Base-by-base conservation (phyloP, 2,797 vertebrate genomes). In the Epinephelus malabaricus region DNA sequence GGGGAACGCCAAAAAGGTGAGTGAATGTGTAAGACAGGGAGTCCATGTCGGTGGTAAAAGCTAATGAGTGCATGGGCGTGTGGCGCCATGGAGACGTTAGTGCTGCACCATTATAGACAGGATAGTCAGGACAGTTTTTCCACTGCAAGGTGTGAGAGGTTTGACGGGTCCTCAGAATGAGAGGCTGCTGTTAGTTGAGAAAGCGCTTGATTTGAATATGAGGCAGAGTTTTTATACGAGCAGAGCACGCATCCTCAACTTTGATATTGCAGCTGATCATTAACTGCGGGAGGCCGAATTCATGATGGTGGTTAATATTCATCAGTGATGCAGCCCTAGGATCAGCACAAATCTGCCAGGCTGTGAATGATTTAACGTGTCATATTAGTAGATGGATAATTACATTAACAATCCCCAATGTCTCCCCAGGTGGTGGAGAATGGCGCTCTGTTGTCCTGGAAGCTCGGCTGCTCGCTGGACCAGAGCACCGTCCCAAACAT, bases 1-100 rank as follows among this genome's bases (percentile, higher is more conserved):
- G 0, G 98, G 98, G 51, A 99, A 99, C 45, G 98, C 98, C 53
- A 99, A 99, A 84, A 99, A 99, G 87, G 98, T 99, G 62, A 86
- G 88, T 5, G 0, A 25, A 13, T 19, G 21, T 62, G 7, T 17
- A 6, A 23, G 15, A 1, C 5, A 14, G 12, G 17, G 5, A 66
- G 40, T 10, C 40, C 40, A 12, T 40, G 40, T 30, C 0, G 40
- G 55, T 51, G 11, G 15, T 11, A 27, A 30, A 15, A 7, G 34
- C 34, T 6, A 34, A 18, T 17, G 13, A 67, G 4, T 1, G 1
- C 0, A 6, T 34, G 14, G 40, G 18, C 40, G 2, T 56, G 2
- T 51, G 38, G 5, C 17, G 18, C 11, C 5, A 11, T 40, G 11
- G 34, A 2, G 40, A 30, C 0, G 38, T 40, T 40, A 40, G 38